Conservation (phyloP, 64 coral and sea anemone genomes). For the Actinia equina region DNA sequence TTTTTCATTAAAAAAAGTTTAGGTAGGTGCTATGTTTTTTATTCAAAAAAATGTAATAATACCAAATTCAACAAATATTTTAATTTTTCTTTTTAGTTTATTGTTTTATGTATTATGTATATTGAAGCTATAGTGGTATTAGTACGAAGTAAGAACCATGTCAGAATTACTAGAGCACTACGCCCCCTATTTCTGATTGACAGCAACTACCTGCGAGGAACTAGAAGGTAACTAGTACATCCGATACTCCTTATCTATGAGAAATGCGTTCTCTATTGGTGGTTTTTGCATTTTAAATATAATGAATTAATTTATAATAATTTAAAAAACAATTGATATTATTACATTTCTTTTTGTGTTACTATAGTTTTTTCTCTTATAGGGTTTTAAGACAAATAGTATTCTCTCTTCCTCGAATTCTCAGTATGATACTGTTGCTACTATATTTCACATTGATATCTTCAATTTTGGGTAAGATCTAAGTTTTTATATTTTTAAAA, state of each 20-base stretch:
- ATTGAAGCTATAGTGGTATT: constrained; percentile 87
- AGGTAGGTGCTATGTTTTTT: too few species aligned
- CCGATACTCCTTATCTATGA: too few species aligned
- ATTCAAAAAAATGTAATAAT: too few species aligned
- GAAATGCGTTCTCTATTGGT: too few species aligned
- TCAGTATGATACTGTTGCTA: constrained; percentile 81
- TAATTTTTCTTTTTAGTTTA: constrained; percentile 46
- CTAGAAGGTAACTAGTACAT: constrained; percentile 64
- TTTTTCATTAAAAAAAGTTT: too few species aligned
- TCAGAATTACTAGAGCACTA: constrained; percentile 84
- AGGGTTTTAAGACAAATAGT: constrained; percentile 87
- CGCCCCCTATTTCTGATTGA: constrained; percentile 96
- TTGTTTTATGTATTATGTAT: constrained; percentile 68
- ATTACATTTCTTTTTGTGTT: not conserved
- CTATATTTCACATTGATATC: constrained; percentile 91
- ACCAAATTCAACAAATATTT: not conserved
- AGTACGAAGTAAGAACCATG: constrained; percentile 70
- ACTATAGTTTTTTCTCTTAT: not conserved
- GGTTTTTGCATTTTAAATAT: too few species aligned
- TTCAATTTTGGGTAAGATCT: constrained; percentile 82
- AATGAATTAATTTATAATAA: too few species aligned
- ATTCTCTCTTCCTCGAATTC: constrained; percentile 88
- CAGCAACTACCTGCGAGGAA: constrained; percentile 76
- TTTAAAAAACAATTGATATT: not conserved
- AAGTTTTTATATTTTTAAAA: not conserved